Base-by-base conservation (phyloP, 2,888 invertebrate genomes). In the Caenorhabditis afra region DNA sequence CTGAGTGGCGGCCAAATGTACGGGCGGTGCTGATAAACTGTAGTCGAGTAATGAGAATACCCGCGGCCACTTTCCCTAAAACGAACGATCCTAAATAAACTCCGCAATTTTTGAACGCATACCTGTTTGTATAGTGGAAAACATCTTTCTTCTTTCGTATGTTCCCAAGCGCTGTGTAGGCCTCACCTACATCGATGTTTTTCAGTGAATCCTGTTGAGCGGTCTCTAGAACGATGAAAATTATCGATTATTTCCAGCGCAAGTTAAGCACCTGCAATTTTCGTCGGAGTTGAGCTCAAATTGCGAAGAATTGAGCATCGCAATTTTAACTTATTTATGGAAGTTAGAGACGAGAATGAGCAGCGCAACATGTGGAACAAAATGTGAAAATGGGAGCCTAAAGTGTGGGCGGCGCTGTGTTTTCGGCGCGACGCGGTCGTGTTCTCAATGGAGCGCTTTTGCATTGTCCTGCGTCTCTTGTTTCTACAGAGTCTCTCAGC, bases 1-100 rank as follows among this genome's bases (percentile, higher is more conserved):
- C 87, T 74, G 14, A 88, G 55, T 3, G 88, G 88, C 18, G 87
- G 87, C 87, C 87, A 88, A 14, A 88, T 84, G 66, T 86, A 88
- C 12, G 87, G 86, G 12, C 88, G 81, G 29, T 82, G 67, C 16
- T 73, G 66, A 61, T 86, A 88, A n/a, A 85, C 59, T 3, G 78
- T 57, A 20, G 55, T 82, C 3, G 87, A 87, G 61, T 83, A 88
- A 44, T 88, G 81, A 11, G 87, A 85, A 62, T 88, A 88, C 20
- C 88, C 88, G 37, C 71, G 70, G 12, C 87, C 88, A 12, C 81
- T 79, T 62, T 78, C 76, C 57, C 83, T 81, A 47, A 49, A 77
- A 41, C 41, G 41, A 8, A 41, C 29, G 29, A 29, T 29, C 29
- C 7, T 29, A 7, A 29, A 7, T 29, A 5, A 3, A 41, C 12